Evolutionary conservation across 1,140 invertebrate genomes (phyloP).

Genomic region (Bombus confusus): DNA sequence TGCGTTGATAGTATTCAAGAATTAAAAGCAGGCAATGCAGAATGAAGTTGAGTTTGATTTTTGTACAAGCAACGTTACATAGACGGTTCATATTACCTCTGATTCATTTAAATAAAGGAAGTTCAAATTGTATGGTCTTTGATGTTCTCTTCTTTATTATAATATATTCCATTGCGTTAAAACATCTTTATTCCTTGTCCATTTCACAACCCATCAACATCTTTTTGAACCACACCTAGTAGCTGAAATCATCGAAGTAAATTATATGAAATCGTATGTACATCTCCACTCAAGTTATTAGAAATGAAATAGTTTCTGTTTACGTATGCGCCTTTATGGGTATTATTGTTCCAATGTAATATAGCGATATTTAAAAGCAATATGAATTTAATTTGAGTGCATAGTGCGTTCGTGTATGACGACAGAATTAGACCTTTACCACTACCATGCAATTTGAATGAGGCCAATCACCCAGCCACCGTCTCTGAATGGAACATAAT

Average conservation of each 20-base stretch:
- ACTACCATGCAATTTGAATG: slow-evolving; percentile 47
- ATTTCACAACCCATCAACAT: neutral
- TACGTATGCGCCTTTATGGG: neutral
- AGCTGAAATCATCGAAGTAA: too few relatives aligned
- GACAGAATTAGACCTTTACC: slow-evolving; percentile 41
- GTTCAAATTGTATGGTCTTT: slow-evolving; percentile 35
- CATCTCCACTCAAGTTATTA: neutral
- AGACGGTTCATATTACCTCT: slow-evolving; percentile 39
- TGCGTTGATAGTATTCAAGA: slow-evolving; percentile 5
- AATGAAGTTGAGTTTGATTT: slow-evolving; percentile 28
- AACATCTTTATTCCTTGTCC: neutral
- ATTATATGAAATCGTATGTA: neutral
- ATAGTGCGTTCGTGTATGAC: slow-evolving; percentile 3
- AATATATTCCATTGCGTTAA: neutral
- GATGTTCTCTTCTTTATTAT: neutral
- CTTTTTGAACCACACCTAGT: neutral
- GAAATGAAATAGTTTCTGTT: neutral
- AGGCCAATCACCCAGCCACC: slow-evolving; percentile 51
- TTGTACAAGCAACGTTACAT: slow-evolving; percentile 29
- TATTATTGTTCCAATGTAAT: neutral
- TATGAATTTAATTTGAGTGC: slow-evolving; percentile 31
- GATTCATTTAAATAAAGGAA: slow-evolving; percentile 64
- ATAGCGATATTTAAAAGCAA: slow-evolving; percentile 35
- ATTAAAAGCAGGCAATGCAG: neutral
- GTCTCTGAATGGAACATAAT: slow-evolving; percentile 49